Percentiles rank a stretch among this genome's conserved stretches.
Evolutionary conservation across 2,888 invertebrate species (phyloP).

Genomic region (Callimorpha dominula): DNA sequence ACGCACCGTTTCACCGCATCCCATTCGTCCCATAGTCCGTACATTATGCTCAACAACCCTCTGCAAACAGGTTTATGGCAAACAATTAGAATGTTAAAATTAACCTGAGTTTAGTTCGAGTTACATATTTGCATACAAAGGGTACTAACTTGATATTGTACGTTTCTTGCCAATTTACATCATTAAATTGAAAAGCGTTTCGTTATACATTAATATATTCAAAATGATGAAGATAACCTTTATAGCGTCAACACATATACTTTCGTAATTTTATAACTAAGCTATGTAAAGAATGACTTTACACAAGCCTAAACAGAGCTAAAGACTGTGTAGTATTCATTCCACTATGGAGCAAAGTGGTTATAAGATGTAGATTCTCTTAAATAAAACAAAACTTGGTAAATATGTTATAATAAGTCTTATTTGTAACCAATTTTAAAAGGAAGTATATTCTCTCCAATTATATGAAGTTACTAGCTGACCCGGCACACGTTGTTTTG

Average conservation of each 20-base stretch:
- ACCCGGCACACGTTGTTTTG: too few species aligned
- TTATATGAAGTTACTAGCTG: too few species aligned
- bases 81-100: conserved; percentile 47
- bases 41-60: conserved; percentile 38
- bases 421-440: neutral
- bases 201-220: too few species aligned
- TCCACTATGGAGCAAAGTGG: too few species aligned
- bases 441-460: too few species aligned
- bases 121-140: conserved; percentile 25
- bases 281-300: too few species aligned
- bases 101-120: conserved; percentile 34
- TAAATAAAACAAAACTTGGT: too few species aligned
- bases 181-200: neutral
- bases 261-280: too few species aligned
- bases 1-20: conserved; percentile 49
- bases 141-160: conserved; percentile 13
- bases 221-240: neutral
- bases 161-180: conserved; percentile 1
- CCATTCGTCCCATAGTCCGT: conserved; percentile 23
- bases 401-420: neutral
- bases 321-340: too few species aligned
- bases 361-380: too few species aligned
- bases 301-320: too few species aligned
- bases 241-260: neutral
- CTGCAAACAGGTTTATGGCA: conserved; percentile 50